Evolutionary conservation across 2,797 vertebrate genomes (phyloP), one percentile per base, ranked within the genome.

Genomic region (Silurus lanzhouensis): DNA sequence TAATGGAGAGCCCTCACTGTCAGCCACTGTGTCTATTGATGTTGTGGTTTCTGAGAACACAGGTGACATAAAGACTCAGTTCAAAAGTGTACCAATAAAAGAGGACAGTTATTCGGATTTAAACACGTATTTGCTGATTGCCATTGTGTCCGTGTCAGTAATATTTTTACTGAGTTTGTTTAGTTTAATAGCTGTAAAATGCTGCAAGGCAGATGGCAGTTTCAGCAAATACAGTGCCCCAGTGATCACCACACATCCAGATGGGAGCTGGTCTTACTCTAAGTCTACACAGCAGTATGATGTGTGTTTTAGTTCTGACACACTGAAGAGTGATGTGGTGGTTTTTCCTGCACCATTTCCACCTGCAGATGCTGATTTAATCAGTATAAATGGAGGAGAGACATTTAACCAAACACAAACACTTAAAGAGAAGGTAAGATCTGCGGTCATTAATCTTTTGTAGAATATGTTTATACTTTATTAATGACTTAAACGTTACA

Each of bases 1-100:
- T 93, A 96, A 96, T 20, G 96, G 96, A 77, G 92, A 95, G 48
- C 96, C 95, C 22, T 88, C 94, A 0, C 91, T 96, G 20, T 96
- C 95, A 80, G 93, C 95, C 1, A 95, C 95, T 71, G 93, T 95
- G 86, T 83, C 95, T 85, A 92, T 97, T 88, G 94, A 94, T 20
- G 61, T 96, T 64, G 93, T 94, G 0, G 93, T 96, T 90, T 94
- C 96, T 91, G 96, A 96, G 20, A 80, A 75, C 27, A 68, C 82
- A 60, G 48, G 22, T 68, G 87, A 90, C 55, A 55, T 87, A 5
- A 68, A 89, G 66, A 88, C 85, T 2, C 52, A 78, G 12, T 87
- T 76, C 19, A 89, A 84, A 87, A 71, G 84, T 14, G 79, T 79
- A 22, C 84, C 88, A 0, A 72, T 78, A 27, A 90, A 85, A 10